Percentiles rank a stretch among this genome's conserved stretches.
Evolutionary conservation across 2,888 invertebrate genomes (phyloP).

Genomic region (Pyrocoelia pectoralis): DNA sequence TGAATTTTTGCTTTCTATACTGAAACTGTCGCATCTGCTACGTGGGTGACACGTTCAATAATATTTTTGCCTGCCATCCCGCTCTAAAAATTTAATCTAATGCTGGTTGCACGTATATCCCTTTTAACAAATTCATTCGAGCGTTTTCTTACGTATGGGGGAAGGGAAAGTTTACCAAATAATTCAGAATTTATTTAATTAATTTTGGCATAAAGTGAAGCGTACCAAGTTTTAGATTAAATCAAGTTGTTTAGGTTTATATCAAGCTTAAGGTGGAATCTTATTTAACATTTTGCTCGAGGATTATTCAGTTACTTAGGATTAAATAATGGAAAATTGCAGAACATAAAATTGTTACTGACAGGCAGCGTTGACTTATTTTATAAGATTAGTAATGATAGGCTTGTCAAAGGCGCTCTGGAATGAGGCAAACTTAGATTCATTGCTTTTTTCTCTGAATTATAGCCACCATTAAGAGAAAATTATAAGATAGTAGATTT

Average conservation of each 20-base stretch:
- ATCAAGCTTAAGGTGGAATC: slow-evolving; percentile 17
- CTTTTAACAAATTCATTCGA: slow-evolving; percentile 1
- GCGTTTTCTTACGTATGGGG: background rate
- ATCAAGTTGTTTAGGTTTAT: background rate
- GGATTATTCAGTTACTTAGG: slow-evolving; percentile 31
- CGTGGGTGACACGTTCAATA: slow-evolving; percentile 4
- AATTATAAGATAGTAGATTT: slow-evolving; percentile 14
- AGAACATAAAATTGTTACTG: slow-evolving; percentile 47
- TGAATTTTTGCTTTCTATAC: slow-evolving; percentile 41
- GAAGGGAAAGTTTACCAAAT: background rate
- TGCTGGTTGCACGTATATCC: background rate
- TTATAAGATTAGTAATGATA: slow-evolving; percentile 54
- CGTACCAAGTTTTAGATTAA: slow-evolving; percentile 12
- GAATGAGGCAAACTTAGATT: slow-evolving; percentile 37
- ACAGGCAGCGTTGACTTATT: slow-evolving; percentile 55
- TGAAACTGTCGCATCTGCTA: slow-evolving; percentile 17
- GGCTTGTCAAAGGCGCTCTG: slow-evolving; percentile 44
- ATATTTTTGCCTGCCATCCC: slow-evolving; percentile 11
- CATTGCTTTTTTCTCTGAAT: slow-evolving; percentile 37
- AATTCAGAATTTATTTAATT: background rate
- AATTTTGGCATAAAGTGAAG: background rate
- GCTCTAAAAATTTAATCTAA: background rate
- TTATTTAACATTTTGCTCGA: slow-evolving; percentile 15
- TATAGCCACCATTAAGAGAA: slow-evolving; percentile 33
- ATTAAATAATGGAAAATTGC: slow-evolving; percentile 48